phyloP scores from a whole-genome alignment of 2,888 invertebrate genomes.

The Papilio protenor region DNA sequence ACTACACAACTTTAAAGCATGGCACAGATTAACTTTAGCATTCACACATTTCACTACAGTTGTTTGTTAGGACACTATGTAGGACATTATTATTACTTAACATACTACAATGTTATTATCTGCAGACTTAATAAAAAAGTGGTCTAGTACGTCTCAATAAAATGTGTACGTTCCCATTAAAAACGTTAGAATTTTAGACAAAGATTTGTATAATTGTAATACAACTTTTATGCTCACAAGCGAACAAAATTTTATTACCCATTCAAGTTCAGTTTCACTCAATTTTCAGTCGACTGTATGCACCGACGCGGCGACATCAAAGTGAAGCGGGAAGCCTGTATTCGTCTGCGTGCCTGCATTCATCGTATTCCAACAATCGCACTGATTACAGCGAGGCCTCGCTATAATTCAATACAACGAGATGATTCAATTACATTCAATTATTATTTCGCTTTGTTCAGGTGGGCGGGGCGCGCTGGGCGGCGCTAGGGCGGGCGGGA shows the following conservation, averaged over 20 bases:
- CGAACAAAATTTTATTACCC: background rate
- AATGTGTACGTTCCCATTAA: too few relatives aligned
- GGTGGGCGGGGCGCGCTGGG: conserved; percentile 72
- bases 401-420: conserved; percentile 73
- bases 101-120: too few relatives aligned
- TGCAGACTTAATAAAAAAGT: too few relatives aligned
- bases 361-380: conserved; percentile 62
- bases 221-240: background rate
- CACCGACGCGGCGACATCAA: conserved; percentile 18
- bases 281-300: conserved; percentile 20
- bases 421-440: conserved; percentile 78
- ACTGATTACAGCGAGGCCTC: conserved; percentile 63
- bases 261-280: background rate
- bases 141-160: too few relatives aligned
- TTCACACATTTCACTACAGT: too few relatives aligned
- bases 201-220: too few relatives aligned
- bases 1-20: too few relatives aligned
- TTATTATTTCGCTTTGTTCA: conserved; percentile 64
- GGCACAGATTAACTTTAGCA: too few relatives aligned
- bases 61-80: too few relatives aligned
- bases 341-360: conserved; percentile 43
- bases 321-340: conserved; percentile 2
- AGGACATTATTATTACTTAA: too few relatives aligned
- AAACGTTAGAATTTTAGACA: too few relatives aligned
- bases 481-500: conserved; percentile 51